Evolutionary conservation across 2,113 vertebrate species (phyloP), one percentile per base, ranked within the genome.

Genomic region (Chitala chitala): DNA sequence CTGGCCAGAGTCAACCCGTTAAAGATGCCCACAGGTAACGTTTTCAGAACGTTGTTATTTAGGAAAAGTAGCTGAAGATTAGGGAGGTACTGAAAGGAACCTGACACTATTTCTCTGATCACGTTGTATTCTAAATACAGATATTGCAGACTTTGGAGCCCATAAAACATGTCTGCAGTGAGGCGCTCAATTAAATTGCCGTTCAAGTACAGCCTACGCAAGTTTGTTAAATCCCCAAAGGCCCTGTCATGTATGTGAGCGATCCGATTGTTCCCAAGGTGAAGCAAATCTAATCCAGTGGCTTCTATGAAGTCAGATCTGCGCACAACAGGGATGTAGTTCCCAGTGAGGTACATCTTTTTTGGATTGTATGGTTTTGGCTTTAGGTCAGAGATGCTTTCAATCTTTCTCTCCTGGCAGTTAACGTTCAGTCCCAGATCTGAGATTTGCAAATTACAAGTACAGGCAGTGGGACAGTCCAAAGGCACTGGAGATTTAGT

Each of bases 401-500:
- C 94, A 0, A 99, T 96, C 85, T 96, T 96, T 72, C 94, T 87
- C 82, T 99, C 97, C 83, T 99, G 97, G 84, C 97, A 99, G 84
- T 99, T 99, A 55, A 99, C 95, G 1, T 98, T 98, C 80, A 99
- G 91, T 69, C 96, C 97, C n/a, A 99, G 89, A 78, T 99, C 96
- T 70, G 96, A 98, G 83, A 98, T 99, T 83, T 99, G 96, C 80
- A 99, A 88, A 81, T 98, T 98, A 85, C 97, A 99, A 56, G 93
- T 95, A 84, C 97, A 99, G 81, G 92, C 92, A 50, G 93, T 90
- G 51, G 97, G 97, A 73, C 97, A 99, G 82, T 97, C 96, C 90
- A 96, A 93, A 94, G 96, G 94, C 92, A 98, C 94, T 4, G 97
- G 95, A 75, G 96, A 96, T 91, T 98, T 98, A 82, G 96, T 98